A percentile compares a stretch with the other conserved stretches of the same genome.
These are phyloP conservation scores for Struthio camelus DNA, from an alignment of 2,113 vertebrate genomes.

Conservation along the genomic window DNA sequence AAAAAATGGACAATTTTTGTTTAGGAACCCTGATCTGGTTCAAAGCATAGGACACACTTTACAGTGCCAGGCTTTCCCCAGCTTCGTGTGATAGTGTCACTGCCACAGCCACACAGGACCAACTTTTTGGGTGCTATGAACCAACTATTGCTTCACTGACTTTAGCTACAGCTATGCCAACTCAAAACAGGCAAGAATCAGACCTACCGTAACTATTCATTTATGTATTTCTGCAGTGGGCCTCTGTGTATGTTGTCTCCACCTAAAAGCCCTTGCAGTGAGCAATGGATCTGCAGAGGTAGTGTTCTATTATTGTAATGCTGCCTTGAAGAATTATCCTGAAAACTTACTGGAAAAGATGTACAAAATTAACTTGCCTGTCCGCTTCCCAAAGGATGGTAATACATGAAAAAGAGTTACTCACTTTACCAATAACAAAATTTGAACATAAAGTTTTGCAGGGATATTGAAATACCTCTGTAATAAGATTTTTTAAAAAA, in stretches of 20 bases:
- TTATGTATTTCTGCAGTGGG: not conserved
- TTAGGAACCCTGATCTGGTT: not conserved
- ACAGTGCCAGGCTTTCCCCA: not conserved
- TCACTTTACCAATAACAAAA: not conserved
- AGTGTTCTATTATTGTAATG: not conserved
- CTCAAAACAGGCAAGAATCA: not conserved
- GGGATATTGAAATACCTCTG: not conserved
- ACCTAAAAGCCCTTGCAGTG: not conserved
- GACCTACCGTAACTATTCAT: not conserved
- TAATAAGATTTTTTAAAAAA: not conserved
- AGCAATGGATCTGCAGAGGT: not conserved
- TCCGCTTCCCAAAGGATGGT: not conserved
- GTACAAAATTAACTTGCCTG: not conserved
- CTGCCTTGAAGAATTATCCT: not conserved
- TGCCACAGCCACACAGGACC: not conserved
- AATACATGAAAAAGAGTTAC: not conserved
- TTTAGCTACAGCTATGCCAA: not conserved
- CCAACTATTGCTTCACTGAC: not conserved
- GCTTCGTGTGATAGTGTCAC: not conserved
- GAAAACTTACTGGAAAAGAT: not conserved
- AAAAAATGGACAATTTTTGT: not conserved
- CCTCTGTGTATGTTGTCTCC: not conserved
- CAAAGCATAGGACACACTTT: not conserved
- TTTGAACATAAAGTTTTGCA: not conserved
- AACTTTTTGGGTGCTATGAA: not conserved